phyloP scores from a whole-genome alignment of 2,797 vertebrate genomes.

The Sarcoramphus papa region DNA sequence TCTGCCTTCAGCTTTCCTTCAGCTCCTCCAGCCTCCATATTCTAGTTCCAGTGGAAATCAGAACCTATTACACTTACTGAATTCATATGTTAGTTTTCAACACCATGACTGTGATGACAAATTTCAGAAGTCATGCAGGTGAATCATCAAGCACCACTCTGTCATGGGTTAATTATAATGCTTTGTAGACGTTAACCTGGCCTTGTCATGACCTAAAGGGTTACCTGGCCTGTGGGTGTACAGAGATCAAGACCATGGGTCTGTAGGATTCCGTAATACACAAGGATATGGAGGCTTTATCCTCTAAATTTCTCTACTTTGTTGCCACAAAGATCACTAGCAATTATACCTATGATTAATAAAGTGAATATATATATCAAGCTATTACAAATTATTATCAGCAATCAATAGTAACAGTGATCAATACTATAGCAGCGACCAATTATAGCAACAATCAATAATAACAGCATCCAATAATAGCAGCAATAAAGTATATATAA shows the following conservation, averaged over 20 bases:
- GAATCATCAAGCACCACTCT: neutral
- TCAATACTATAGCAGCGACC: neutral
- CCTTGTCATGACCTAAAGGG: neutral
- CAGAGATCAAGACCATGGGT: neutral
- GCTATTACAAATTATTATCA: neutral
- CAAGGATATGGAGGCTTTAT: neutral
- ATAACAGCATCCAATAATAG: neutral
- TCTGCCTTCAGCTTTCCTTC: neutral
- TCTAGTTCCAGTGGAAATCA: neutral
- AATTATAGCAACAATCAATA: neutral
- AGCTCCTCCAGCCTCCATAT: neutral
- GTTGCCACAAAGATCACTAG: neutral
- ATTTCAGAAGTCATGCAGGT: neutral
- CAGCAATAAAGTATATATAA: neutral
- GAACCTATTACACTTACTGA: neutral
- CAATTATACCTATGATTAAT: neutral
- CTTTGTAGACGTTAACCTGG: neutral
- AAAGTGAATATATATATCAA: neutral
- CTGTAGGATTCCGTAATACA: neutral
- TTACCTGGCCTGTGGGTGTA: neutral
- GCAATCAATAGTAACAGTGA: neutral
- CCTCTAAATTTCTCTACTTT: neutral
- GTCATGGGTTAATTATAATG: neutral
- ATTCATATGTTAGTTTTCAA: neutral
- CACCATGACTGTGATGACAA: neutral